Base-by-base conservation (phyloP, 2,888 invertebrate species). In the Laspeyria flexula region DNA sequence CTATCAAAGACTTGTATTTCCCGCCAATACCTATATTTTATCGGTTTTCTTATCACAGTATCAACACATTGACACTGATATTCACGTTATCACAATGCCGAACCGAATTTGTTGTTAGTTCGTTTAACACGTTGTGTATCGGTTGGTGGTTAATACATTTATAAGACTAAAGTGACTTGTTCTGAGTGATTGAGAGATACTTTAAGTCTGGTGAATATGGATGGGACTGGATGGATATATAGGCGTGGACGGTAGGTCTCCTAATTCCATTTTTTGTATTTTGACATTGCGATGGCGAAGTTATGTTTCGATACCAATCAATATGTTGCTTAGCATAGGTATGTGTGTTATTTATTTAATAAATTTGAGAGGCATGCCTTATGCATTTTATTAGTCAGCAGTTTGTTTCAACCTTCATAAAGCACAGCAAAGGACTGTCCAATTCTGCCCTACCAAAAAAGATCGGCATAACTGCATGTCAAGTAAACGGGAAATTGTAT, bases 1-100 rank as follows among this genome's bases (percentile, higher is more conserved):
- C 9, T 1, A 18, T 29, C n/a, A 29, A 16, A n/a, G 6, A 30
- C 6, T 37, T 34, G 18, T 39, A 40, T 33, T 45, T 18, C 13
- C 41, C 30, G 35, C 35, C 41, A 30, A 18, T 37, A 43, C 31
- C 12, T 43, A 44, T 42, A 18, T 13, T 30, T 49, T 56, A 64
- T 60, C 60, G 30, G 39, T 33, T 5, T 11, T 38, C 35, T 55
- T 65, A 65, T 69, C 59, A 35, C 30, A 23, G 33, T 62, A 56
- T 65, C 66, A 46, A 62, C 55, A 52, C 7, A 29, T 43, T 47
- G 51, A 27, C 50, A 45, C 61, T 60, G 65, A 55, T 68, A 57
- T 54, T 35, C 31, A 18, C 16, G 37, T 59, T 66, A 66, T 69
- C 70, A 41, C 53, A 59, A 52, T 59, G 51, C 49, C 66, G 46